Conservation (phyloP, 2,797 vertebrate species). For the Trichosurus vulpecula region DNA sequence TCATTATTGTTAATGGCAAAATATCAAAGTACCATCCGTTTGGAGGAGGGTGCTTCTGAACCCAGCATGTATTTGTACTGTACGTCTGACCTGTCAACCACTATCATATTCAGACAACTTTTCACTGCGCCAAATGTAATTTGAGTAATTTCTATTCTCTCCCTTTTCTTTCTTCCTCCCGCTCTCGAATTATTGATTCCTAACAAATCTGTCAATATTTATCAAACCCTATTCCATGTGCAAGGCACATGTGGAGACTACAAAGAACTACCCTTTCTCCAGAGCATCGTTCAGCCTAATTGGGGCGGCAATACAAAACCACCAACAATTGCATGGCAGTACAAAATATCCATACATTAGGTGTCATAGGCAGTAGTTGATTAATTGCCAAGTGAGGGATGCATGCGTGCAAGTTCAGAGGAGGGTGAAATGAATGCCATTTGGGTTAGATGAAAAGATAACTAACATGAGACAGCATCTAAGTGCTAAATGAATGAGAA, state of each 20-base stretch:
- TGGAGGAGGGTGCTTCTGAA: slow-evolving; percentile 49
- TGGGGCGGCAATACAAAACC: slow-evolving; percentile 18
- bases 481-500: not conserved
- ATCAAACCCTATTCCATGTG: slow-evolving; percentile 6
- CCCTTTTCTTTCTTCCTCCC: not conserved
- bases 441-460: not conserved
- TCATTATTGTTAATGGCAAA: not conserved
- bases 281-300: not conserved
- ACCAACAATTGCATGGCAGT: not conserved
- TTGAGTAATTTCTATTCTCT: not conserved
- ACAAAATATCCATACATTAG: not conserved
- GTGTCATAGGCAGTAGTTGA: not conserved
- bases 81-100: slow-evolving; percentile 52
- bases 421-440: not conserved
- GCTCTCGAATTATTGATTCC: slow-evolving; percentile 21
- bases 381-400: slow-evolving; percentile 44
- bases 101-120: slow-evolving; percentile 37
- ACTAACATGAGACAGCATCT: not conserved
- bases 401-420: not conserved
- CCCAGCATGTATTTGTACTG: slow-evolving; percentile 58
- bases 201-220: slow-evolving; percentile 16
- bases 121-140: slow-evolving; percentile 24
- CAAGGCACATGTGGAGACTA: not conserved
- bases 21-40: slow-evolving; percentile 51
- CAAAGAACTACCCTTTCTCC: not conserved